These are phyloP conservation scores for Proisotoma minuta DNA, from an alignment of 2,888 invertebrate genomes.

Conservation along the genomic window DNA sequence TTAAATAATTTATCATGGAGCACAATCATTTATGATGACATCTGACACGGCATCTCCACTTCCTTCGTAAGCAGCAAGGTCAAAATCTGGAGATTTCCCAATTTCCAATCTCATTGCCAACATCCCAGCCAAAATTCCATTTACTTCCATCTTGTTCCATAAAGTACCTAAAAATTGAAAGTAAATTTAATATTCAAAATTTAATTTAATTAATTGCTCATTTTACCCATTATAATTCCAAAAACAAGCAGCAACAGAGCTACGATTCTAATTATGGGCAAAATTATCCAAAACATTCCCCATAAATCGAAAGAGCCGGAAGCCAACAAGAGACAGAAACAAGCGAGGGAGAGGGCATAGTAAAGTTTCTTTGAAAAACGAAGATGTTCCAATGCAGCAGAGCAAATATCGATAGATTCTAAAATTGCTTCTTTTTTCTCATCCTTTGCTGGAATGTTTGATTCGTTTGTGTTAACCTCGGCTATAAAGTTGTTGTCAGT, in stretches of 20 bases:
- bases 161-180: constrained; percentile 63
- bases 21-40: constrained; percentile 31
- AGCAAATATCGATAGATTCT: constrained; percentile 60
- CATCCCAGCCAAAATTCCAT: constrained; percentile 71
- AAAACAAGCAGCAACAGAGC: constrained; percentile 41
- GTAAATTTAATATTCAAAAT: not conserved
- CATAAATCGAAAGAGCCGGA: constrained; percentile 26
- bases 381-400: constrained; percentile 57
- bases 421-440: constrained; percentile 51
- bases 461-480: no score
- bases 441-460: no score
- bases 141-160: constrained; percentile 76
- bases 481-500: no score
- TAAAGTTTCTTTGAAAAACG: constrained; percentile 49
- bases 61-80: constrained; percentile 15
- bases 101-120: constrained; percentile 62
- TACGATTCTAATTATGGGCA: constrained; percentile 27
- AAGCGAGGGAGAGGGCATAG: constrained; percentile 30
- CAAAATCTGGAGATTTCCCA: constrained; percentile 21
- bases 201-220: not conserved
- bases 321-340: constrained; percentile 36
- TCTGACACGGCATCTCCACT: constrained; percentile 22
- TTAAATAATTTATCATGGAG: constrained; percentile 17
- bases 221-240: constrained; percentile 56
- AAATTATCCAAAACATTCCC: constrained; percentile 29